Conservation (phyloP, 2,888 invertebrate species). For the Gymnosoma rotundatum region DNA sequence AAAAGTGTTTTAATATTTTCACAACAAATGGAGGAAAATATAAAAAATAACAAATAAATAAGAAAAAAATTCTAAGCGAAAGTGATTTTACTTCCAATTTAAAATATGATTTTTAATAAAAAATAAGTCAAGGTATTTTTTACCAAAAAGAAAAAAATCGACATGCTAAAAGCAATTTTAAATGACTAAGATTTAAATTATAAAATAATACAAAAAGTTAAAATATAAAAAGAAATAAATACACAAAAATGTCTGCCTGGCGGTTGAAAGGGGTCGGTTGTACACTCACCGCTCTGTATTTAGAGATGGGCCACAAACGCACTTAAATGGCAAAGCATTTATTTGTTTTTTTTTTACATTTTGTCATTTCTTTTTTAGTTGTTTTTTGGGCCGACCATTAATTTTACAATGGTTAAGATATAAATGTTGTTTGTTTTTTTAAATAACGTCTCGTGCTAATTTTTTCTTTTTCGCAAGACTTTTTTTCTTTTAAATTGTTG, state of each 20-base stretch:
- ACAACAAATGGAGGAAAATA: slow-evolving; percentile 11
- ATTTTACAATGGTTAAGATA: background rate
- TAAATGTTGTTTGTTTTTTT: background rate
- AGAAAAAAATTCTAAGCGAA: slow-evolving; percentile 25
- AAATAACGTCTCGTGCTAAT: slow-evolving; percentile 47
- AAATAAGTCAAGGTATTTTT: slow-evolving; percentile 48
- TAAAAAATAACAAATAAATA: slow-evolving; percentile 5
- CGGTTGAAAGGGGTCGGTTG: slow-evolving; percentile 21
- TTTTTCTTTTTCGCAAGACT: slow-evolving; percentile 7
- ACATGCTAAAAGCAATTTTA: slow-evolving; percentile 47
- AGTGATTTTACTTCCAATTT: slow-evolving; percentile 37
- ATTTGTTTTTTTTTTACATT: background rate
- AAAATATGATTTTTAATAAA: slow-evolving; percentile 29
- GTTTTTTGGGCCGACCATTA: background rate
- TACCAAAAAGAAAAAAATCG: slow-evolving; percentile 19
- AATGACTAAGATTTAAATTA: slow-evolving; percentile 38
- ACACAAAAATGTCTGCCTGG: slow-evolving; percentile 16
- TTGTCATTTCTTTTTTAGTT: background rate
- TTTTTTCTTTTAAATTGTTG: background rate
- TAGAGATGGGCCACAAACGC: slow-evolving; percentile 15
- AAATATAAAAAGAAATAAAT: background rate
- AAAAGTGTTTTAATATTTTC: slow-evolving; percentile 34
- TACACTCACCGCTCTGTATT: background rate
- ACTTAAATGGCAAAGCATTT: slow-evolving; percentile 6
- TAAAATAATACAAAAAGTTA: slow-evolving; percentile 8